phyloP scores from a whole-genome alignment of 2,888 invertebrate genomes.

The Gisinianus flammeolus region DNA sequence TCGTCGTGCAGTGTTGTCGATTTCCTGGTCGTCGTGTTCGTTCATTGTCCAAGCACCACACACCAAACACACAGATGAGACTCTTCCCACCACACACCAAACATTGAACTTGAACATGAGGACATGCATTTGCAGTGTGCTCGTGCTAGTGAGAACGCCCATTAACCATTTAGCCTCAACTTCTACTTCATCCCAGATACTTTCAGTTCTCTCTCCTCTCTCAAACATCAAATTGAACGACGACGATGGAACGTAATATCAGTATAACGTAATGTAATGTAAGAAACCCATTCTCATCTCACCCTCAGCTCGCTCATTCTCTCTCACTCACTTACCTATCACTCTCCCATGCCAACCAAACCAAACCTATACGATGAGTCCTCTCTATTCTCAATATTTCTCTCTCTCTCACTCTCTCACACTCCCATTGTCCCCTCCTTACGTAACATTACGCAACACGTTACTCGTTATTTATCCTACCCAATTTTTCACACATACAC shows the following conservation, averaged over 20 bases:
- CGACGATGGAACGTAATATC: not conserved
- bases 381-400: not conserved
- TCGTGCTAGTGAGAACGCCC: constrained; percentile 9
- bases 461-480: not conserved
- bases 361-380: not conserved
- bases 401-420: not conserved
- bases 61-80: not conserved
- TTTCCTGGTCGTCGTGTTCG: not conserved
- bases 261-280: constrained; percentile 9
- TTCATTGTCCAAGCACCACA: not conserved
- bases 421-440: not conserved
- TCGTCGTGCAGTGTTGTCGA: too few relatives aligned
- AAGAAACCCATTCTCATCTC: constrained; percentile 22
- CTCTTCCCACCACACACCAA: constrained; percentile 7
- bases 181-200: not conserved
- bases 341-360: not conserved
- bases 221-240: not conserved
- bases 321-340: not conserved
- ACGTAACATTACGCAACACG: not conserved
- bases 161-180: constrained; percentile 16
- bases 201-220: not conserved
- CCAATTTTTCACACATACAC: not conserved
- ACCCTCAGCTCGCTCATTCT: constrained; percentile 13
- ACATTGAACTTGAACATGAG: not conserved
- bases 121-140: not conserved